These are phyloP conservation scores for Hypomecis atomaria DNA, from an alignment of 2,888 invertebrate genomes.

Conservation along the genomic window DNA sequence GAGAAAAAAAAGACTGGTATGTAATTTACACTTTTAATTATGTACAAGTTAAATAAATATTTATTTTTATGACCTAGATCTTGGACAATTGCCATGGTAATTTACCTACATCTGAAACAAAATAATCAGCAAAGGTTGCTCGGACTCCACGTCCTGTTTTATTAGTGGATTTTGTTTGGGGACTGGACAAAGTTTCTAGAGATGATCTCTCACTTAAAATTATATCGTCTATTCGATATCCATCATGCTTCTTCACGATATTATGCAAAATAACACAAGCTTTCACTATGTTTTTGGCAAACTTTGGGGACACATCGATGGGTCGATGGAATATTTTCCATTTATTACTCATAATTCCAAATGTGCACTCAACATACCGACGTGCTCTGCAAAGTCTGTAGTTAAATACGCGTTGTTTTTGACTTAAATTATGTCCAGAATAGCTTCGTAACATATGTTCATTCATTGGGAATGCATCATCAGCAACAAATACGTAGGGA, in stretches of 20 bases:
- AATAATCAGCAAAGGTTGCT: no score
- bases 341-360: conserved; percentile 49
- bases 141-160: no score
- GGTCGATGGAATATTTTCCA: conserved; percentile 52
- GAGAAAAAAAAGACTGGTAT: no score
- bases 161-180: no score
- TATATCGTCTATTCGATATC: neutral
- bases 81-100: no score
- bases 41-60: no score
- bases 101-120: no score
- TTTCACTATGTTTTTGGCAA: conserved; percentile 45
- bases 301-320: conserved; percentile 42
- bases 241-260: neutral
- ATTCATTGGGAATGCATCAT: neutral
- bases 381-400: neutral
- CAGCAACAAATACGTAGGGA: neutral
- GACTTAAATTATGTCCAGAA: neutral
- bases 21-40: no score
- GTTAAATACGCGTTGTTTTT: conserved; percentile 1
- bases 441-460: neutral
- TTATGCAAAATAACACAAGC: conserved; percentile 34
- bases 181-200: no score
- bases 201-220: no score
- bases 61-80: no score
- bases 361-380: conserved; percentile 31